Base-by-base conservation (phyloP, 2,797 vertebrate species). In the Dipus sagitta region DNA sequence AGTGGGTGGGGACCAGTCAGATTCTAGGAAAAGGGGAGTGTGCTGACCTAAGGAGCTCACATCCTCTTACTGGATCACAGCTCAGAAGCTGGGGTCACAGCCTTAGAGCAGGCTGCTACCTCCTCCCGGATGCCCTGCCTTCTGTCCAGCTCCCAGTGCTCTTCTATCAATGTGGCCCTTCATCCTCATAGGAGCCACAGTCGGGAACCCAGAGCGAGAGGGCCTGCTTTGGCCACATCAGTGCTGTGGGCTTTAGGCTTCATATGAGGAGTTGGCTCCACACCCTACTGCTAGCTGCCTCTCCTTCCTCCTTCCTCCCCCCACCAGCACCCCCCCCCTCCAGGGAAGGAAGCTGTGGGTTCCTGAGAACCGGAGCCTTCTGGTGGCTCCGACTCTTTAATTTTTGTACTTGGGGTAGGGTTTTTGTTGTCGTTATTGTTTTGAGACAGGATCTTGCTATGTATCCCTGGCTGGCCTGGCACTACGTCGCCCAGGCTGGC, bases 201-300 rank as follows among this genome's bases (percentile, higher is more conserved):
- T 34, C 14, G 67, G 9, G 1, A 32, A 54, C 17, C 11, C 14
- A n/a, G n/a, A n/a, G n/a, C n/a, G n/a, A n/a, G n/a, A n/a, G n/a
- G n/a, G n/a, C n/a, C n/a, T n/a, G n/a, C n/a, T n/a, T n/a, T n/a
- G n/a, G n/a, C n/a, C n/a, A n/a, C n/a, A n/a, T n/a, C n/a, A n/a
- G n/a, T n/a, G n/a, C n/a, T n/a, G n/a, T n/a, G n/a, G n/a, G n/a
- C n/a, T n/a, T n/a, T n/a, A n/a, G n/a, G n/a, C 0, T 0, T 13
- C 0, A 7, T 68, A 10, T 0, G 0, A 23, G 9, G 11, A 21
- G 38, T 24, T n/a, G 68, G 54, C 68, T 58, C 67, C 12, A 4
- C 13, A 11, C 54, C 34, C 1, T 1, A 30, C 23, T 26, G n/a
- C 47, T 47, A 47, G 42, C 42, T n/a, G n/a, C n/a, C 42, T 47